phyloP scores from a whole-genome alignment of 1,140 invertebrate species.

The Drosophila sucinea region DNA sequence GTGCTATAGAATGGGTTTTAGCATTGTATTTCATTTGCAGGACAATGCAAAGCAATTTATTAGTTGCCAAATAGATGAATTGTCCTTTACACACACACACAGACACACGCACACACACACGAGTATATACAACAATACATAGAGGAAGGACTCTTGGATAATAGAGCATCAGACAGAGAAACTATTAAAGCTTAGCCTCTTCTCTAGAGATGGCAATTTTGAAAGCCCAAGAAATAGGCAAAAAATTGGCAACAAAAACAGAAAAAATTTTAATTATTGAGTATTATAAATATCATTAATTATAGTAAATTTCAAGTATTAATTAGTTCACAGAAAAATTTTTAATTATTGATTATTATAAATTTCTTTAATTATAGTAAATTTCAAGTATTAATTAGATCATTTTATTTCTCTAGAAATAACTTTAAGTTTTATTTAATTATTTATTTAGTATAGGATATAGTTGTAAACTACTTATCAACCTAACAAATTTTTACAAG shows the following conservation, averaged over 20 bases:
- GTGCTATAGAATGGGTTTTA: neutral
- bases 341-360: too few species aligned
- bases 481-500: too few species aligned
- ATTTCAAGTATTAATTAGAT: too few species aligned
- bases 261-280: too few species aligned
- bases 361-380: too few species aligned
- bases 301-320: too few species aligned
- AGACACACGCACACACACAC: constrained; percentile 26
- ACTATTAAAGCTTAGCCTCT: constrained; percentile 3
- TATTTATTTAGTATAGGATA: too few species aligned
- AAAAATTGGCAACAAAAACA: neutral
- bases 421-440: too few species aligned
- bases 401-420: too few species aligned
- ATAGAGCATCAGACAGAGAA: constrained; percentile 3
- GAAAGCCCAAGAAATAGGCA: neutral
- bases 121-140: neutral
- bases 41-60: constrained; percentile 64
- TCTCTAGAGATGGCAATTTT: neutral
- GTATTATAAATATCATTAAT: too few species aligned
- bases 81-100: constrained; percentile 31
- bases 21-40: constrained; percentile 44
- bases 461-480: too few species aligned
- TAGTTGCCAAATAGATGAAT: constrained; percentile 70
- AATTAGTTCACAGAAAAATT: too few species aligned
- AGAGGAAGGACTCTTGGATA: neutral